phyloP scores from a whole-genome alignment of 2,113 vertebrate species.

The Varanus komodoensis region DNA sequence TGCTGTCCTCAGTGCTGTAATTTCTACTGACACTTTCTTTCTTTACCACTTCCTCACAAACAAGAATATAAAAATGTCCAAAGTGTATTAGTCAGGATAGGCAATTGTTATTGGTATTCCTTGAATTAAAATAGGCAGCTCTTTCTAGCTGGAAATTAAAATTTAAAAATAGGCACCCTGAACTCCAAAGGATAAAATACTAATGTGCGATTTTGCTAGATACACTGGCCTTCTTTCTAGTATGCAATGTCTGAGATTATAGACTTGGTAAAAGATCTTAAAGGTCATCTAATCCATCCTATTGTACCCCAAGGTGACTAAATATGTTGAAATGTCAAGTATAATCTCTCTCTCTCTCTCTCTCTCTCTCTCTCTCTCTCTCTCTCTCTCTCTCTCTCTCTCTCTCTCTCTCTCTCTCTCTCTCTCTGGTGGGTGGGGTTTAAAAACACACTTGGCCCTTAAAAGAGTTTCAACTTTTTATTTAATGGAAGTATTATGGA shows the following conservation, averaged over 20 bases:
- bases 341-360: not conserved
- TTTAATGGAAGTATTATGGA: not conserved
- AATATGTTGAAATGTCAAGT: not conserved
- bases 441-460: not conserved
- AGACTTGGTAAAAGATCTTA: not conserved
- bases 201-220: constrained; percentile 42
- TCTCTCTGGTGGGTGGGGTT: too few relatives aligned
- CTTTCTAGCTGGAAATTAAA: constrained; percentile 64
- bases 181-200: constrained; percentile 47
- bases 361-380: too few relatives aligned
- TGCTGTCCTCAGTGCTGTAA: constrained; percentile 50
- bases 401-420: too few relatives aligned
- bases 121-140: constrained; percentile 57
- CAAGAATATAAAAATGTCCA: constrained; percentile 50
- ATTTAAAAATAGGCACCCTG: constrained; percentile 56
- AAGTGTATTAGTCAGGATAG: constrained; percentile 66
- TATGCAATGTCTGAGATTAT: not conserved
- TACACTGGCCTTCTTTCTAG: constrained; percentile 18
- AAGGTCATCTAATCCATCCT: not conserved
- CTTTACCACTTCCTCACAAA: not conserved
- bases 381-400: too few relatives aligned
- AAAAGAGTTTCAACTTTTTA: not conserved
- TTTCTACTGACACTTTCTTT: constrained; percentile 62
- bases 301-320: not conserved
- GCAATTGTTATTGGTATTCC: constrained; percentile 57